phyloP scores from a whole-genome alignment of 2,113 vertebrate genomes.

The Meriones unguiculatus region DNA sequence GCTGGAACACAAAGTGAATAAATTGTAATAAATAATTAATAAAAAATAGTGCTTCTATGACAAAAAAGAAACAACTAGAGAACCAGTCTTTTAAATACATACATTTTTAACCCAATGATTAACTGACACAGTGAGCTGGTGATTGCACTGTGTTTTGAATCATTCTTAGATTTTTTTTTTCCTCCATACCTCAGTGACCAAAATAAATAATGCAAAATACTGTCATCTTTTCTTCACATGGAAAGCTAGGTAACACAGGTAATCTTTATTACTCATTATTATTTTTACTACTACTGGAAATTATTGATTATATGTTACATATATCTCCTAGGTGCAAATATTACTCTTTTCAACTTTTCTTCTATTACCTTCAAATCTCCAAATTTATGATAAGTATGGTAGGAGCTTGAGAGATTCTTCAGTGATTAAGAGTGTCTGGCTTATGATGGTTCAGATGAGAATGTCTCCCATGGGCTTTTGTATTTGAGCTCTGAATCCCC shows the following conservation, averaged over 20 bases:
- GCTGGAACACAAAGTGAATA: no score
- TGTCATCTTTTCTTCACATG: constrained; percentile 15
- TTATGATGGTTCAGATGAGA: background rate
- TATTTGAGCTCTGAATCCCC: background rate
- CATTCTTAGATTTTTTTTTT: background rate
- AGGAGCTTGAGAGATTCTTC: no score
- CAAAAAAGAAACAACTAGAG: background rate
- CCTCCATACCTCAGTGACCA: background rate
- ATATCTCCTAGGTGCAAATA: background rate
- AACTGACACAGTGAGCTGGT: background rate
- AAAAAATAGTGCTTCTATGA: no score
- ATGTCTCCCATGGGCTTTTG: background rate
- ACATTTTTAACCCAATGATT: background rate
- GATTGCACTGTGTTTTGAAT: background rate
- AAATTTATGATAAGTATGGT: background rate
- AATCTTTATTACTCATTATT: background rate
- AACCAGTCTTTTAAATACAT: background rate
- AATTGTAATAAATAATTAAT: no score
- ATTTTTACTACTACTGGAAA: background rate
- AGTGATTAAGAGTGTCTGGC: background rate
- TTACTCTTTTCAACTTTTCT: background rate
- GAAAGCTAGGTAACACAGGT: background rate
- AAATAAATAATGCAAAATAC: background rate
- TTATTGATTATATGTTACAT: background rate
- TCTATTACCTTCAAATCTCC: background rate